These are phyloP conservation scores for Rhinoraja longicauda DNA, from an alignment of 2,797 vertebrate genomes.

Conservation along the genomic window DNA sequence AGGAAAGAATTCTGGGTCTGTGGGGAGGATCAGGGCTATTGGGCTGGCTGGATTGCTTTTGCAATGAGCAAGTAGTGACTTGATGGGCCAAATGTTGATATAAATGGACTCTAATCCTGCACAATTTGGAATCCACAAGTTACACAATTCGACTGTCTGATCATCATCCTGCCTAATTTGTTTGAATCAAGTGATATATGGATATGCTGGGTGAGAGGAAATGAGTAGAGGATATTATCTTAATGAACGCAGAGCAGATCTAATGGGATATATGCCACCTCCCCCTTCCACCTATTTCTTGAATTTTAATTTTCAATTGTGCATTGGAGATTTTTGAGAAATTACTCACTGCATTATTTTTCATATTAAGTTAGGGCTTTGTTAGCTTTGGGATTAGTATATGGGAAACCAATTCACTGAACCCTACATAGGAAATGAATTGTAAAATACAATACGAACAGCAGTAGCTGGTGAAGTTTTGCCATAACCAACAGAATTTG, in stretches of 20 bases:
- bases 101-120: not conserved
- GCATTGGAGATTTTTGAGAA: not conserved
- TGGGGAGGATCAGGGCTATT: too few species aligned
- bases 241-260: not conserved
- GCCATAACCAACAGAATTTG: not conserved
- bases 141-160: not conserved
- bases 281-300: not conserved
- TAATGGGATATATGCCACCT: not conserved
- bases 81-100: too few species aligned
- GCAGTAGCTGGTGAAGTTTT: not conserved
- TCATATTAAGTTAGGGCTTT: not conserved
- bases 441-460: not conserved
- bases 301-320: not conserved
- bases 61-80: too few species aligned
- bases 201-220: not conserved
- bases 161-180: not conserved
- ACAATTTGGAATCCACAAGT: not conserved
- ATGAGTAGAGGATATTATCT: not conserved
- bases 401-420: not conserved
- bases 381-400: too few species aligned
- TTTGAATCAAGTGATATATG: not conserved
- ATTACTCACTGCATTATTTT: not conserved
- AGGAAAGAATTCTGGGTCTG: too few species aligned
- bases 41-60: too few species aligned
- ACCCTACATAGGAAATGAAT: not conserved